Evolutionary conservation across 2,888 invertebrate species (phyloP).

Genomic region (Tethea ocularis): DNA sequence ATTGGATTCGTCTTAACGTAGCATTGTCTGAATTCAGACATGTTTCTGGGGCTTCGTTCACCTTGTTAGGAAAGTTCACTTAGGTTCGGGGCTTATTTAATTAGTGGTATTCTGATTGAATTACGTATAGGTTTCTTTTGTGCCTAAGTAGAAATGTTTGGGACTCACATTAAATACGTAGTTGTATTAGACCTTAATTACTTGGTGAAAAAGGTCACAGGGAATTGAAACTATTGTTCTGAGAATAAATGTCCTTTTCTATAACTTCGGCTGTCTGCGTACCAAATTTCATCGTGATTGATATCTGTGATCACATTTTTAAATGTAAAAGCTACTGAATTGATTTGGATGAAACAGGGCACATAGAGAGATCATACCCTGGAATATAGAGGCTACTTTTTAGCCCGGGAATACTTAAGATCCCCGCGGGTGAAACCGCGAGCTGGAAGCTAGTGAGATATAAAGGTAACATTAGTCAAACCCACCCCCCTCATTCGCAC

Average conservation of each 20-base stretch:
- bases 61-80: slow-evolving; percentile 13
- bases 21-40: slow-evolving; percentile 18
- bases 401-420: no score
- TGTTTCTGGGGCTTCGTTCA: slow-evolving; percentile 20
- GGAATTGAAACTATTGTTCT: no score
- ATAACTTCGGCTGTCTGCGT: no score
- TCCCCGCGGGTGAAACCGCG: no score
- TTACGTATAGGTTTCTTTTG: neutral
- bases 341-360: no score
- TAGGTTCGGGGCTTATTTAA: neutral
- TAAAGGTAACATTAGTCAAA: neutral
- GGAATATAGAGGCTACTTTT: no score
- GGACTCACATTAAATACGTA: neutral
- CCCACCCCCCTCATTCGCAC: neutral
- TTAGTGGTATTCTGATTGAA: neutral
- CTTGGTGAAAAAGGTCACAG: no score
- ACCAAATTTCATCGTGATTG: no score
- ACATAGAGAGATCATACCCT: no score
- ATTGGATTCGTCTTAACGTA: slow-evolving; percentile 35
- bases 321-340: no score
- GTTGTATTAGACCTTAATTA: neutral
- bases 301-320: no score
- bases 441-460: neutral
- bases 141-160: neutral
- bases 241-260: no score